Evolutionary conservation across 1,140 invertebrate species (phyloP).

Genomic region (Xylocopa sonorina): DNA sequence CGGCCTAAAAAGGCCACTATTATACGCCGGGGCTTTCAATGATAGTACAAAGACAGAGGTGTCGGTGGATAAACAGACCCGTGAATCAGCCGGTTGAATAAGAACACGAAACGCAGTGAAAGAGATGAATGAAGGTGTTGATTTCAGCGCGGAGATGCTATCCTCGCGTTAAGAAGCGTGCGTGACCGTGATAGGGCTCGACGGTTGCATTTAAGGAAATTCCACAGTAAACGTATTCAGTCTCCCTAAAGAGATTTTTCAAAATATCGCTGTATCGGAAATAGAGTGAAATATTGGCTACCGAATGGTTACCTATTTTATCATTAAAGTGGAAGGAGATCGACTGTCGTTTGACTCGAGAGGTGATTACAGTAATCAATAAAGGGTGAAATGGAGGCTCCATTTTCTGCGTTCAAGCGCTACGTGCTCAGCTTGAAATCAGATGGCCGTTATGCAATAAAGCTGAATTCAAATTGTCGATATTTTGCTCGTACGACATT

Average conservation of each 20-base stretch:
- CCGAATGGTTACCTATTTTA: too few species aligned
- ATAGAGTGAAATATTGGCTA: not conserved
- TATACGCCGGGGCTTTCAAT: not conserved
- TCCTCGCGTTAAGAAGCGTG: conserved; percentile 43
- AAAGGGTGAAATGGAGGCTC: too few species aligned
- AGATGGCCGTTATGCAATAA: too few species aligned
- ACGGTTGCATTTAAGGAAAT: conserved; percentile 33
- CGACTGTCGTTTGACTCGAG: too few species aligned
- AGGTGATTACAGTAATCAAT: too few species aligned
- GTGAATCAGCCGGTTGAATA: conserved; percentile 34
- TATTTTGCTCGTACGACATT: too few species aligned
- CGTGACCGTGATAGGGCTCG: conserved; percentile 50
- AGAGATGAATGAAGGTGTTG: conserved; percentile 49
- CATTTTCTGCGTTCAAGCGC: too few species aligned
- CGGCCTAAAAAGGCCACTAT: not conserved
- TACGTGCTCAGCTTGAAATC: too few species aligned
- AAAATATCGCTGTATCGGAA: conserved; percentile 32
- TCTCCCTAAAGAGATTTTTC: too few species aligned
- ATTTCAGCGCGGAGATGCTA: conserved; percentile 41
- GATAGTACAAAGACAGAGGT: conserved; percentile 16
- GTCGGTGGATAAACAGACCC: conserved; percentile 33
- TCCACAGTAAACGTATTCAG: too few species aligned
- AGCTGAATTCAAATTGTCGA: too few species aligned
- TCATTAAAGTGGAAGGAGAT: too few species aligned
- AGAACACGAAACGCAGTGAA: conserved; percentile 11